Evolutionary conservation across 2,888 invertebrate species (phyloP), one percentile per base, ranked within the genome.

Genomic region (Platycheirus albimanus): DNA sequence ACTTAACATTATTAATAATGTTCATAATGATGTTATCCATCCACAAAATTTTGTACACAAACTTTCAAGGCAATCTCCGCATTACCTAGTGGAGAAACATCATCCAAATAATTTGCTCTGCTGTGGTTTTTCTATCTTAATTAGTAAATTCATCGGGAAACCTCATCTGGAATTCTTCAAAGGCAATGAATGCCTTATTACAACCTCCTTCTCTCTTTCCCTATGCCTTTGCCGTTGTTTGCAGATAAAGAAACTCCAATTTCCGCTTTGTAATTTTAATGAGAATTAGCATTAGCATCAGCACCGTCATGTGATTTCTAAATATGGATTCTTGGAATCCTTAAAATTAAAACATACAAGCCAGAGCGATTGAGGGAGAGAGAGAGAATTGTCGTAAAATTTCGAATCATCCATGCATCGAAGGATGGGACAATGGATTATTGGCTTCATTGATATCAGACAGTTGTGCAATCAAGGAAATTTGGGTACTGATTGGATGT

Each of bases 381-480:
- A n/a, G n/a, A n/a, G n/a, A n/a, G n/a, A n/a, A 38, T 51, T 75
- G 58, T 70, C 28, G 64, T 33, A 17, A 30, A 67, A 54, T 51
- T 61, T 47, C 13, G 20, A 54, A 54, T 67, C 41, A 80, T 76
- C 58, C 17, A 20, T 19, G 1, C 43, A 45, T 38, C 2, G 33
- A 1, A 3, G 7, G 24, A 24, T 6, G 38, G 3, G 28, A 19
- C 41, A 67, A 41, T 41, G 19, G 49, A 81, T 71, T 69, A 61
- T 58, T 76, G 61, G 61, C 41, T 77, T 77, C 71, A 77, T 77
- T 77, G 66, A 71, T 71, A 77, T 43, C 33, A 52, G 61, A 49
- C 47, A 71, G 38, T 64, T 71, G 17, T 38, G 36, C 38, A 58
- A 17, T 51, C 7, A 28, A 7, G 49, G 24, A 43, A 45, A 66